Evolutionary conservation across 23 tunicate genomes (phyloP), one percentile per base, ranked within the genome.

Genomic region (Halocynthia roretzi): DNA sequence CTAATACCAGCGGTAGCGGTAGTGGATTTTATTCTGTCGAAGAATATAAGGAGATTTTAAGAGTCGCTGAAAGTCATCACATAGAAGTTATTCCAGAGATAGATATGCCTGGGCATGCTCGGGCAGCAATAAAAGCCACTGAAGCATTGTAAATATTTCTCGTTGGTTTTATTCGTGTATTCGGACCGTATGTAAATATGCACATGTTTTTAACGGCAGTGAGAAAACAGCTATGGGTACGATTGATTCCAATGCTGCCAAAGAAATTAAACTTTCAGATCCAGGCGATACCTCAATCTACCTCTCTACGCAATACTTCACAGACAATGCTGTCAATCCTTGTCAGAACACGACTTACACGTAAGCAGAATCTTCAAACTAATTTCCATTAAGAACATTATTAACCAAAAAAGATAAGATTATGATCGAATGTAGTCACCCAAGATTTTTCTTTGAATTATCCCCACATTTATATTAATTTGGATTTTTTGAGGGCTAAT

Each of bases 241-340:
- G 55, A 50, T 44, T 71, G 56, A 71, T 56, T 62, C 19, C 31
- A 15, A 40, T 22, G 64, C 22, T 15, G 71, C 94, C 8, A 80
- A 53, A 40, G 70, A 68, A 23, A 68, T 60, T 11, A 83, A 81
- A 18, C 78, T 86, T 62, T 51, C 78, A 20, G 91, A 92, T 54
- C 67, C 75, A 9, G 51, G 77, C 10, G 97, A 91, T 66, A 44
- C 71, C n/a, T 64, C 97, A 48, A 51, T 63, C 54, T 83, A 76
- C 62, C 56, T 85, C 23, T 85, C 91, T 22, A 87, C 82, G 17
- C 96, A 94, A 63, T 31, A 81, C 64, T 88, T 82, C 83, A 88
- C 92, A 18, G 96, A 94, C 75, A 94, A 94, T 62, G 91, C 94
- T 8, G 84, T 89, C 8, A 84, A 89, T 83, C 96, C 99, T 49